Conservation (phyloP, 2,888 invertebrate species). For the Acleris laterana region DNA sequence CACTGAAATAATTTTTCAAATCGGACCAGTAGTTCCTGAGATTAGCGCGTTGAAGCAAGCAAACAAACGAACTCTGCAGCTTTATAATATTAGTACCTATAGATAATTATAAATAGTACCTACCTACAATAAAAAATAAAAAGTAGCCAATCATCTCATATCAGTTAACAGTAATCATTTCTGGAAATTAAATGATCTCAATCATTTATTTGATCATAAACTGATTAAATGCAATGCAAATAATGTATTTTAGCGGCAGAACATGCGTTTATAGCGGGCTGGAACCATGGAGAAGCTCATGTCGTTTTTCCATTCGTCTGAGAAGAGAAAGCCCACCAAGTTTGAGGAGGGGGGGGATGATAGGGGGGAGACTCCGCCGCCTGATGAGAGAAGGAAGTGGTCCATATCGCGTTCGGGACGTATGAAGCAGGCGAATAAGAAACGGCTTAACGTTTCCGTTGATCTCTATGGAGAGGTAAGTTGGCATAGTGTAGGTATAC, state of each 20-base stretch:
- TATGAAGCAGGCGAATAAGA: conserved; percentile 82
- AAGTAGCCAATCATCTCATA: too few species aligned
- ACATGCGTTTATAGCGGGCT: conserved; percentile 11
- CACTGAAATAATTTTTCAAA: too few species aligned
- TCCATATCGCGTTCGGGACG: conserved; percentile 86
- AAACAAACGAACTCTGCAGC: too few species aligned
- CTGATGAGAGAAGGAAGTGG: conserved; percentile 67
- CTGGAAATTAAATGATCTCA: background rate
- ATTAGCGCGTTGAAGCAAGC: too few species aligned
- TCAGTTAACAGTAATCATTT: too few species aligned
- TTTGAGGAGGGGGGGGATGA: conserved; percentile 55
- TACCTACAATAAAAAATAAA: too few species aligned
- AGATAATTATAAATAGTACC: too few species aligned
- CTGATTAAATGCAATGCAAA: conserved; percentile 7
- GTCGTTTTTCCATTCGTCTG: conserved; percentile 65
- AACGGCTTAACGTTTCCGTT: conserved; percentile 77
- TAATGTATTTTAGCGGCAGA: conserved; percentile 4
- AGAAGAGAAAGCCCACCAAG: conserved; percentile 56
- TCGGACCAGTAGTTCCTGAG: too few species aligned
- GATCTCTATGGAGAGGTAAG: conserved; percentile 82
- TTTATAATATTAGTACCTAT: too few species aligned
- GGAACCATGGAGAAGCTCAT: conserved; percentile 72
- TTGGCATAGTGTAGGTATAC: conserved; percentile 2
- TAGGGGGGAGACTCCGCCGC: conserved; percentile 52
- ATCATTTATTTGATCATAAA: conserved; percentile 3